Base-by-base conservation (phyloP, 2,797 vertebrate genomes). In the Aplochiton taeniatus region DNA sequence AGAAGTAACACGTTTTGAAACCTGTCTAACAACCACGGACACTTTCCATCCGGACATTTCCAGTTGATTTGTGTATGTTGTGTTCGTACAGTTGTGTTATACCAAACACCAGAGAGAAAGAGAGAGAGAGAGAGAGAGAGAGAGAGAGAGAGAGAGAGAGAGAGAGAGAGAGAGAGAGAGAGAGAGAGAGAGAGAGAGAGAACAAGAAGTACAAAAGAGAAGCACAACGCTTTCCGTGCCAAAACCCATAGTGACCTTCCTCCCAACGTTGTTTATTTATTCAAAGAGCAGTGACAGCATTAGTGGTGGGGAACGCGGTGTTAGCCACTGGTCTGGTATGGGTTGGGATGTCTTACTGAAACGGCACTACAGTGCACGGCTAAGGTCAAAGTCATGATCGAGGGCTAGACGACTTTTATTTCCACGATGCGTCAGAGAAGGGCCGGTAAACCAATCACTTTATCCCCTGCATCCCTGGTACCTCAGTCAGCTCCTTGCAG, bases 361-460 rank as follows among this genome's bases (percentile, higher is more conserved):
- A 91, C 87, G 92, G 93, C 90, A 92, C 79, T 63, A 75, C 79
- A 86, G 89, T 87, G 88, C 90, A 89, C 82, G 81, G 80, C 68
- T 84, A 91, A 92, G 91, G 92, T 92, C 88, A 87, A 92, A 69
- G 90, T 87, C 90, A 92, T 92, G 83, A 93, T 92, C 91, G 88
- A 88, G 87, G 88, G 81, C 82, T 87, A 72, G 45, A 68, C 77
- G 83, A 84, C 86, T 90, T 91, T 90, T 90, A 90, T 90, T 91
- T 92, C 92, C 87, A 83, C 66, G 66, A 71, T 90, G 92, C 91
- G 90, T 93, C 89, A 92, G 85, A 87, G 79, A 80, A 85, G 77
- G 79, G 79, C 83, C 85, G 82, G 88, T 86, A 89, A 91, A 91
- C 87, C 89, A 90, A 91, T 91, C 89, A 90, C 89, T 88, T 89